Evolutionary conservation across 1,140 invertebrate species (phyloP).

Genomic region (Monochamus saltuarius): DNA sequence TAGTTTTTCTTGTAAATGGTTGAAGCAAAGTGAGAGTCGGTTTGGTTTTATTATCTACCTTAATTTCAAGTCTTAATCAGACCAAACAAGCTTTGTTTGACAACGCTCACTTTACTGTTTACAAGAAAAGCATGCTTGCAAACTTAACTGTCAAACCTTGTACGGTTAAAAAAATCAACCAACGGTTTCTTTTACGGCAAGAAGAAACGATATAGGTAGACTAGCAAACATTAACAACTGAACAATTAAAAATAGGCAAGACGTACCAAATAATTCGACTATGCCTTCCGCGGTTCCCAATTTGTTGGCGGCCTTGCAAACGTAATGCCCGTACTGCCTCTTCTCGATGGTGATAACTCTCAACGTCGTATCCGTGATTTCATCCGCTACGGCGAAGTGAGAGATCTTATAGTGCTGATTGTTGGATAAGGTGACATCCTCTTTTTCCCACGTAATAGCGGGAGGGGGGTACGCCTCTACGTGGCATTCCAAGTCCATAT

Average conservation of each 20-base stretch:
- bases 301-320: slow-evolving; percentile 85
- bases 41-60: too few relatives aligned
- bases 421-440: slow-evolving; percentile 75
- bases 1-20: too few relatives aligned
- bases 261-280: slow-evolving; percentile 82
- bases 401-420: slow-evolving; percentile 86
- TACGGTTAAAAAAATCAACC: too few relatives aligned
- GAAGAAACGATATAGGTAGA: background rate
- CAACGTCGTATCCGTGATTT: slow-evolving; percentile 86
- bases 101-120: too few relatives aligned
- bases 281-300: slow-evolving; percentile 74
- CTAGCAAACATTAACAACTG: background rate
- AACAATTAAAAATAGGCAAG: slow-evolving; percentile 7
- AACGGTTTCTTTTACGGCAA: too few relatives aligned
- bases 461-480: slow-evolving; percentile 90
- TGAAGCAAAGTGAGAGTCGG: too few relatives aligned
- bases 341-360: slow-evolving; percentile 89
- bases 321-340: slow-evolving; percentile 82
- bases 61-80: too few relatives aligned
- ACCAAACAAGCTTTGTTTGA: too few relatives aligned
- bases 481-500: slow-evolving; percentile 90
- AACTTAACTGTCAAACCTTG: too few relatives aligned
- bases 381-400: slow-evolving; percentile 85
- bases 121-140: too few relatives aligned
- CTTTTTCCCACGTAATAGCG: slow-evolving; percentile 84